Evolutionary conservation across 2,888 invertebrate species (phyloP), one percentile per base, ranked within the genome.

Genomic region (Drosophila vallismaia): DNA sequence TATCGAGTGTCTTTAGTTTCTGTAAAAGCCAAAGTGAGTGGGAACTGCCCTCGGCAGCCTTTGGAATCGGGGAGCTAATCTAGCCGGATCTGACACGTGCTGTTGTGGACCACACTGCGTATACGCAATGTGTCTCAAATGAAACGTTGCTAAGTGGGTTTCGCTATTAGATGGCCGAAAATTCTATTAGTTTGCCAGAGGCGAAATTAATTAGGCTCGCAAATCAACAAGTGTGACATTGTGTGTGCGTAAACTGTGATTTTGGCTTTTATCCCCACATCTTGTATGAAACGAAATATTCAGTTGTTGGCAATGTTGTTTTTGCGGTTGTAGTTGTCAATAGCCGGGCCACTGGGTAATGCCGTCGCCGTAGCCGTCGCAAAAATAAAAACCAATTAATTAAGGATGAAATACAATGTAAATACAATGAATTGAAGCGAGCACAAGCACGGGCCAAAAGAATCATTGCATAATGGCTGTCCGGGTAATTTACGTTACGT

Each of bases 141-240:
- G 56, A 68, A 66, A 57, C 62, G 63, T 50, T 57, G 52, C 67
- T 58, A 82, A 63, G 73, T 79, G 77, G 57, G 53, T 71, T 64
- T 69, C 64, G 74, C 67, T 71, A 60, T 49, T 52, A 53, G 51
- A 60, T 24, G 71, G 36, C 40, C 53, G 42, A 55, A 73, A 71
- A 64, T 75, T 72, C 62, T 72, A 67, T 63, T 63, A 66, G 64
- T 67, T 59, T 46, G 44, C 72, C 74, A 49, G 54, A 40, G 59
- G 60, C 56, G 46, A 75, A 74, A 75, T 75, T 70, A 74, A 75
- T 75, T 74, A 71, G 60, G 60, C 74, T 66, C 63, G 72, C 78
- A 75, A 75, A 70, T 75, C 82, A 82, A 82, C 82, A 82, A 81
- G 82, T 79, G 74, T 56, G 52, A 12, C 9, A 12, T 12, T n/a